Conservation (phyloP, 1,140 invertebrate species). For the Ceratina calcarata region DNA sequence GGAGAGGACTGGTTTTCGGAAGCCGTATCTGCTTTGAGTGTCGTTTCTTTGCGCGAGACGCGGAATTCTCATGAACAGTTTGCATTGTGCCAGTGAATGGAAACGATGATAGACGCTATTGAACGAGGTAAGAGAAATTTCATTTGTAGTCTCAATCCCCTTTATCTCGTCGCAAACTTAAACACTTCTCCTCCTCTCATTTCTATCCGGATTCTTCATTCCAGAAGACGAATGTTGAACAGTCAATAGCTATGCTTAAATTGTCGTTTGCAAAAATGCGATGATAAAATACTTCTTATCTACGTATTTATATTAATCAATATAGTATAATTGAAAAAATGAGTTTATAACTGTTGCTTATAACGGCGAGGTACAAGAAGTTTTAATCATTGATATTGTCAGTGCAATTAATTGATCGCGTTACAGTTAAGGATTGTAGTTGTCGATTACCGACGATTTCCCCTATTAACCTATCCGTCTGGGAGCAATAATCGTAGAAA, state of each 20-base stretch:
- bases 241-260: too few relatives aligned
- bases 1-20: constrained; percentile 72
- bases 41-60: constrained; percentile 39
- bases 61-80: constrained; percentile 57
- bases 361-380: not conserved
- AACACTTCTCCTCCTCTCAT: not conserved
- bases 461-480: not conserved
- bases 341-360: too few relatives aligned
- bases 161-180: not conserved
- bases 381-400: not conserved
- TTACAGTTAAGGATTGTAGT: constrained; percentile 2
- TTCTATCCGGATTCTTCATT: too few relatives aligned
- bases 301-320: too few relatives aligned
- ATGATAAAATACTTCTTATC: not conserved
- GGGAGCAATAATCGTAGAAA: constrained; percentile 39
- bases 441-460: constrained; percentile 50
- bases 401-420: not conserved
- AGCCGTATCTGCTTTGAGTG: constrained; percentile 45
- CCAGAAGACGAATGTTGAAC: too few relatives aligned
- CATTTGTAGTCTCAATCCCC: not conserved
- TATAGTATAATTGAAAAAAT: too few relatives aligned
- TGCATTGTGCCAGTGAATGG: constrained; percentile 33
- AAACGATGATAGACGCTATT: not conserved
- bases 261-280: too few relatives aligned
- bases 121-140: not conserved